Evolutionary conservation across 1,140 invertebrate genomes (phyloP).

Genomic region (Lanistes nyassanus): DNA sequence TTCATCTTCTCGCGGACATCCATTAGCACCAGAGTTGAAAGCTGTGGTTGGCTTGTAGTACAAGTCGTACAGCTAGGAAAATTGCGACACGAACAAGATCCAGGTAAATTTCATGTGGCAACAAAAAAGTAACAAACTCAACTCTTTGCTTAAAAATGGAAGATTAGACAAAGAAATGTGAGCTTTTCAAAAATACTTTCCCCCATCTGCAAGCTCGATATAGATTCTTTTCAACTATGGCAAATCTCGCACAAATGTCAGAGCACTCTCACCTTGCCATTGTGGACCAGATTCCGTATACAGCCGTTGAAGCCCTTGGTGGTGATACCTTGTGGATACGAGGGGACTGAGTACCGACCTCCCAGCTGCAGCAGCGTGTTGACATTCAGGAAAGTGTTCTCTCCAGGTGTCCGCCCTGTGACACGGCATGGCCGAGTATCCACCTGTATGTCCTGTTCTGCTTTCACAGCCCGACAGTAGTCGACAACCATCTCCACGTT

Average conservation of each 20-base stretch:
- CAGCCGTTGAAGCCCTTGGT: constrained; percentile 86
- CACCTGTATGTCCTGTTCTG: constrained; percentile 74
- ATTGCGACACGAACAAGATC: not conserved
- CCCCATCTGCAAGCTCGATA: too few species aligned
- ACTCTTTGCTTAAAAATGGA: too few species aligned
- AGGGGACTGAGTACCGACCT: constrained; percentile 85
- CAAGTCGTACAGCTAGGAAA: constrained; percentile 82
- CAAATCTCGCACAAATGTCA: not conserved
- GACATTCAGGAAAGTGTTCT: constrained; percentile 96
- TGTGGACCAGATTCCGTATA: constrained; percentile 95
- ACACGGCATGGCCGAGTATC: constrained; percentile 93
- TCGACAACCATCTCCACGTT: constrained; percentile 83
- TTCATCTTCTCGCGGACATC: constrained; percentile 90
- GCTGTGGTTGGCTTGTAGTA: constrained; percentile 79
- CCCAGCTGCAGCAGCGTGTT: constrained; percentile 95
- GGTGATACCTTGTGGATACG: constrained; percentile 68
- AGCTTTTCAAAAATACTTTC: too few species aligned
- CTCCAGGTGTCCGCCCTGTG: constrained; percentile 85
- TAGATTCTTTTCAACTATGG: too few species aligned
- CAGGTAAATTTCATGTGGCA: not conserved
- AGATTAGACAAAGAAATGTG: too few species aligned
- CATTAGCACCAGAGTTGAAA: constrained; percentile 64
- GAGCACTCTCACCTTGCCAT: constrained; percentile 78
- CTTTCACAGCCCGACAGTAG: constrained; percentile 86
- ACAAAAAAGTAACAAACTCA: not conserved